These are phyloP conservation scores for Myotis davidii DNA, from an alignment of 2,113 vertebrate species.

Conservation along the genomic window DNA sequence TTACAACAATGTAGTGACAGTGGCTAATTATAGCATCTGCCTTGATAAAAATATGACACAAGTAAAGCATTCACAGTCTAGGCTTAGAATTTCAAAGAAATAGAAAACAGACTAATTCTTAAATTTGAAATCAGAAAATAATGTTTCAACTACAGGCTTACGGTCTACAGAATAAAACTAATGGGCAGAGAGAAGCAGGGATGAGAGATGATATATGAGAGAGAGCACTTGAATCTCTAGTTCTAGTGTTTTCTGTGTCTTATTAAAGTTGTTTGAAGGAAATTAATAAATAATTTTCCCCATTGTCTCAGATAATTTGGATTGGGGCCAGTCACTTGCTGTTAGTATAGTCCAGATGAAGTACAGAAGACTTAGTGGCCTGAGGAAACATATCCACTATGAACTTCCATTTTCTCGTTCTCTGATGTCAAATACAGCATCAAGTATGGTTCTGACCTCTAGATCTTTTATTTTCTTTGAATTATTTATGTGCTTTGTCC, in stretches of 20 bases:
- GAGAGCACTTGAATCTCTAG: neutral
- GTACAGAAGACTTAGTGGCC: neutral
- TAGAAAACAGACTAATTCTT: neutral
- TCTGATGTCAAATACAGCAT: neutral
- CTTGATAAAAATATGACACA: neutral
- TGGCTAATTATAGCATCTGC: neutral
- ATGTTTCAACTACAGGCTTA: neutral
- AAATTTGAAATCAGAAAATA: neutral
- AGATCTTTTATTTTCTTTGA: neutral
- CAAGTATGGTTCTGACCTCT: neutral
- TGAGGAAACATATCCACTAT: neutral
- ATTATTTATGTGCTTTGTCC: neutral
- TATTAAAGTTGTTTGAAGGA: neutral
- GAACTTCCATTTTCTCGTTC: neutral
- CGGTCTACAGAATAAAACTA: neutral
- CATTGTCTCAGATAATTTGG: neutral
- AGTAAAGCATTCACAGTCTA: neutral
- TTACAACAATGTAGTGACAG: neutral
- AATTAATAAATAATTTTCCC: neutral
- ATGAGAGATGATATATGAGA: neutral
- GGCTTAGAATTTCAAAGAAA: neutral
- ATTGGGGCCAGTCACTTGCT: neutral
- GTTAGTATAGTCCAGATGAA: neutral
- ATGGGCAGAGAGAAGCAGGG: neutral
- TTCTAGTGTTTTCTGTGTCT: neutral